Evolutionary conservation across 1,140 invertebrate species (phyloP).

Genomic region (Scylla paramamosain): DNA sequence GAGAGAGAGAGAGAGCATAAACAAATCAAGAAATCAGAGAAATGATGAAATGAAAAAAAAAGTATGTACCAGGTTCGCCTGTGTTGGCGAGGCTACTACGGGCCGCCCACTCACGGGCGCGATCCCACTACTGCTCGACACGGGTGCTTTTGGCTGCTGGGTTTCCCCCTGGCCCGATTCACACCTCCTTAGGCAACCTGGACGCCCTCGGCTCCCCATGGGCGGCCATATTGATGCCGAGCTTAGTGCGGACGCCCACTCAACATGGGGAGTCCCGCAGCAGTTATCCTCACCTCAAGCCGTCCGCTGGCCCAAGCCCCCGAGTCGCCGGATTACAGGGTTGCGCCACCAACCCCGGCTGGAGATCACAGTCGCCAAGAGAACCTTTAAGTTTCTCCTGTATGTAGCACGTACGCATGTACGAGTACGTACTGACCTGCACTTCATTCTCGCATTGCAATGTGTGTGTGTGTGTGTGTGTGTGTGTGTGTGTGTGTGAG

Average conservation of each 20-base stretch:
- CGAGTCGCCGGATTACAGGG: conserved; percentile 8
- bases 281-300: not conserved
- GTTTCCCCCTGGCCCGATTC: not conserved
- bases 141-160: conserved; percentile 17
- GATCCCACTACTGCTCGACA: conserved; percentile 18
- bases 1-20: too few relatives aligned
- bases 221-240: conserved; percentile 10
- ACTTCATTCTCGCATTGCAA: too few relatives aligned
- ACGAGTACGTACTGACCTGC: too few relatives aligned
- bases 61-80: not conserved
- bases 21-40: too few relatives aligned
- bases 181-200: conserved; percentile 18
- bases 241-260: conserved; percentile 17
- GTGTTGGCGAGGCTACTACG: not conserved
- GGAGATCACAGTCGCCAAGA: not conserved
- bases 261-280: conserved; percentile 17
- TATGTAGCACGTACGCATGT: too few relatives aligned
- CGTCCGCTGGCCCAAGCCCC: not conserved
- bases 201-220: not conserved
- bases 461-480: too few relatives aligned
- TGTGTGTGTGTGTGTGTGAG: too few relatives aligned
- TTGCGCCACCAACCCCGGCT: conserved; percentile 6
- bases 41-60: not conserved
- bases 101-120: conserved; percentile 14
- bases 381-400: too few relatives aligned